These are phyloP conservation scores for Galendromus occidentalis DNA, from an alignment of 1,140 invertebrate genomes.

Conservation along the genomic window DNA sequence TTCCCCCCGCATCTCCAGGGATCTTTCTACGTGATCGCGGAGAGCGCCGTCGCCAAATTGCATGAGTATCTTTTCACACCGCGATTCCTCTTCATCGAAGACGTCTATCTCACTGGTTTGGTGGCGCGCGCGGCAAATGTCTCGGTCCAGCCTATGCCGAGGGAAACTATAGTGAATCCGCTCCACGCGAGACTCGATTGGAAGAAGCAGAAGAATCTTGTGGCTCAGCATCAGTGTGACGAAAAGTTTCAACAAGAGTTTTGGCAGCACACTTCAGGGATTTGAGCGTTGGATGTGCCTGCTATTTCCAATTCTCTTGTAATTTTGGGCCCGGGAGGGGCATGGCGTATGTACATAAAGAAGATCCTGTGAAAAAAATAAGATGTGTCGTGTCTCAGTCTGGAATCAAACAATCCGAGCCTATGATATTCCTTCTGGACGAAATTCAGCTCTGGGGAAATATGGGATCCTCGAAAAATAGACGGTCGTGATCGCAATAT, in stretches of 20 bases:
- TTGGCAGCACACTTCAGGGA: neutral
- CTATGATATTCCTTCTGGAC: too few species aligned
- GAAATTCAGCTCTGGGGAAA: too few species aligned
- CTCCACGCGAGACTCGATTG: neutral
- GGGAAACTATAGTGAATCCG: neutral
- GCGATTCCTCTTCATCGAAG: constrained; percentile 30
- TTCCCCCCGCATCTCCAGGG: constrained; percentile 35
- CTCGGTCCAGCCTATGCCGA: neutral
- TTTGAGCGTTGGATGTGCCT: too few species aligned
- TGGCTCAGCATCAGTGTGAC: neutral
- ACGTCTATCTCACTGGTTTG: constrained; percentile 29
- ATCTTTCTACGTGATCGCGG: constrained; percentile 20
- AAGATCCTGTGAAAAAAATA: too few species aligned
- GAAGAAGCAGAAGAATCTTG: neutral
- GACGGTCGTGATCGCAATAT: too few species aligned
- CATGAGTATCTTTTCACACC: constrained; percentile 12
- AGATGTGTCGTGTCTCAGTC: too few species aligned
- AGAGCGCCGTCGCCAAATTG: neutral
- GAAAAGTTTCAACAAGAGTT: neutral
- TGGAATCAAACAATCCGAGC: too few species aligned
- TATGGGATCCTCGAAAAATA: too few species aligned
- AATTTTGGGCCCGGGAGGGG: too few species aligned
- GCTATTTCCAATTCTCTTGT: too few species aligned
- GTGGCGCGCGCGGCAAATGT: neutral
- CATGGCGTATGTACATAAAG: too few species aligned